Conservation (phyloP, 2,888 invertebrate species). For the Drosophila helvetica region DNA sequence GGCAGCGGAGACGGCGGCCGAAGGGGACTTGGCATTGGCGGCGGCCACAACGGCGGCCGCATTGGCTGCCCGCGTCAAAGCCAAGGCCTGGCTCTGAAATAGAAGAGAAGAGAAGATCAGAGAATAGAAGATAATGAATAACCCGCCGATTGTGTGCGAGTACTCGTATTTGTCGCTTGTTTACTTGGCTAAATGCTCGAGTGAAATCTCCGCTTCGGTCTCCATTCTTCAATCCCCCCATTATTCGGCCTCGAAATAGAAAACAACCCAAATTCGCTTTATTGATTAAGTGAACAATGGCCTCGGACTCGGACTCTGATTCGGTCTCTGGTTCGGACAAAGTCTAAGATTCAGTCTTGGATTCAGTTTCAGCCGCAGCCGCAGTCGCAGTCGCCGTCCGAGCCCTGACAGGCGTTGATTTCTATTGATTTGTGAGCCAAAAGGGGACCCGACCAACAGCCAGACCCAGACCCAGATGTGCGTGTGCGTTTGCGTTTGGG, state of each 20-base stretch:
- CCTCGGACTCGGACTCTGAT: slow-evolving; percentile 22
- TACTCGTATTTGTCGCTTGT: slow-evolving; percentile 48
- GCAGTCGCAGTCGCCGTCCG: slow-evolving; percentile 5
- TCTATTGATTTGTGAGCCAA: slow-evolving; percentile 70
- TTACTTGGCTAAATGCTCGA: slow-evolving; percentile 71
- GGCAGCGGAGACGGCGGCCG: slow-evolving; percentile 69
- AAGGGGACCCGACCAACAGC: background rate
- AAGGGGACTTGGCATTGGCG: slow-evolving; percentile 84
- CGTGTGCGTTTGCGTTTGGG: slow-evolving; percentile 24
- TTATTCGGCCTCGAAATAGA: slow-evolving; percentile 53
- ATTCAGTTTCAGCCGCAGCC: background rate
- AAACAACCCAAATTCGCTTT: slow-evolving; percentile 76
- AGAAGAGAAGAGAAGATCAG: slow-evolving; percentile 23
- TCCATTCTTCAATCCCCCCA: background rate
- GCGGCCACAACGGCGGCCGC: slow-evolving; percentile 80
- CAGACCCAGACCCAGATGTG: background rate
- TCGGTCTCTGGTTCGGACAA: background rate
- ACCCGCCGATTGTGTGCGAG: background rate
- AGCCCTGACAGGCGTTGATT: slow-evolving; percentile 74
- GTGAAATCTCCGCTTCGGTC: slow-evolving; percentile 57
- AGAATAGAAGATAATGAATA: slow-evolving; percentile 4
- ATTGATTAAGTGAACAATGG: slow-evolving; percentile 79
- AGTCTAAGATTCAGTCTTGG: slow-evolving; percentile 12
- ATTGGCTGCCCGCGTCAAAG: slow-evolving; percentile 85
- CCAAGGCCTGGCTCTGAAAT: slow-evolving; percentile 87